Conservation (phyloP, 2,113 vertebrate genomes). For the Toxotes jaculatrix region DNA sequence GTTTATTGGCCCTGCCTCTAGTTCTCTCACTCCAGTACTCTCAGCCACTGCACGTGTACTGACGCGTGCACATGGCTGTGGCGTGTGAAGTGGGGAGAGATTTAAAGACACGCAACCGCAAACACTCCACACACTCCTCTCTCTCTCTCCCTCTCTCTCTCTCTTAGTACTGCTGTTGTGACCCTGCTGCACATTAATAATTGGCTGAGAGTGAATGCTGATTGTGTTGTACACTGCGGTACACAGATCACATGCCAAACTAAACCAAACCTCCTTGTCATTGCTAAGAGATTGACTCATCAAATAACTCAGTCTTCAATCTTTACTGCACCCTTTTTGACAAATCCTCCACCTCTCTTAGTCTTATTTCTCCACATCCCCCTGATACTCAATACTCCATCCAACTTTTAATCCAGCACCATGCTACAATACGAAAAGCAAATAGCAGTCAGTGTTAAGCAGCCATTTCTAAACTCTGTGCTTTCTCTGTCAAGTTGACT, state of each 20-base stretch:
- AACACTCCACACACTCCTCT: conserved; percentile 71
- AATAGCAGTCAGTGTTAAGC: neutral
- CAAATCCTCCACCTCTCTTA: neutral
- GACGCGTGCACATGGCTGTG: conserved; percentile 83
- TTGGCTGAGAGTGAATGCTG: conserved; percentile 64
- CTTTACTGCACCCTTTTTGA: conserved; percentile 17
- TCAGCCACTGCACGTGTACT: conserved; percentile 82
- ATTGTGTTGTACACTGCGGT: conserved; percentile 57
- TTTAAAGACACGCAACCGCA: conserved; percentile 85
- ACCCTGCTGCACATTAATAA: conserved; percentile 72
- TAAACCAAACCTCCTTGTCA: conserved; percentile 50
- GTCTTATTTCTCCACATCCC: neutral
- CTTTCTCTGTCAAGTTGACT: conserved; percentile 43
- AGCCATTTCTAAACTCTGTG: conserved; percentile 27
- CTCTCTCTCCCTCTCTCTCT: conserved; percentile 53
- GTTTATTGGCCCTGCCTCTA: conserved; percentile 70
- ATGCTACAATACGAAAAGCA: neutral
- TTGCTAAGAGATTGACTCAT: conserved; percentile 58
- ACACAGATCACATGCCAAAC: conserved; percentile 65
- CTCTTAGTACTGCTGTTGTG: conserved; percentile 54
- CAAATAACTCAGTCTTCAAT: conserved; percentile 29
- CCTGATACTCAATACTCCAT: neutral
- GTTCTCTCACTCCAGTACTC: conserved; percentile 77
- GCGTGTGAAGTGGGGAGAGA: conserved; percentile 85
- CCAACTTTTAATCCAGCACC: conserved; percentile 19